These are phyloP conservation scores for Pyrgilauda ruficollis DNA, from an alignment of 2,113 vertebrate genomes.

Conservation along the genomic window DNA sequence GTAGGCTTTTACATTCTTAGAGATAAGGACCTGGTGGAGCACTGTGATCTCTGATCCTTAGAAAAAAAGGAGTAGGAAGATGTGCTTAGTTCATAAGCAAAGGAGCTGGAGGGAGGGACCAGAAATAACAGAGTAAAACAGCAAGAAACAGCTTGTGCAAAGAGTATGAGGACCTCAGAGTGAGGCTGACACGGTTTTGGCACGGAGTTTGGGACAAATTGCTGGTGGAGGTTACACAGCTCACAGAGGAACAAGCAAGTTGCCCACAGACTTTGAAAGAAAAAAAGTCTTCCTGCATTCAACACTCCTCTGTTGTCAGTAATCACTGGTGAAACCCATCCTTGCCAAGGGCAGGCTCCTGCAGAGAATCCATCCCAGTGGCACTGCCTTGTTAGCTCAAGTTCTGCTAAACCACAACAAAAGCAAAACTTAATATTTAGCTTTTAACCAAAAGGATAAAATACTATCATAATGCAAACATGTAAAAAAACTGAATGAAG, in stretches of 20 bases:
- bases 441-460: constrained; percentile 10
- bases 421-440: background rate
- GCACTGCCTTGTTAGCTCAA: background rate
- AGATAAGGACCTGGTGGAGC: background rate
- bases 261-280: background rate
- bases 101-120: background rate
- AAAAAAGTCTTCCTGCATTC: background rate
- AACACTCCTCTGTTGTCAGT: background rate
- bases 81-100: background rate
- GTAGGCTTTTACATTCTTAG: background rate
- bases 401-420: constrained; percentile 38
- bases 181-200: constrained; percentile 5
- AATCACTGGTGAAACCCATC: background rate
- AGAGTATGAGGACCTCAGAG: background rate
- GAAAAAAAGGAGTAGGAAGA: background rate
- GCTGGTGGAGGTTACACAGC: background rate
- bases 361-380: background rate
- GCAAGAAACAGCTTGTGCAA: background rate
- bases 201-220: constrained; percentile 4
- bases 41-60: background rate
- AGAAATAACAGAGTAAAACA: background rate
- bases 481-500: background rate
- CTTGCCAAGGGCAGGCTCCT: background rate
- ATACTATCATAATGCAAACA: background rate
- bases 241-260: background rate